These are phyloP conservation scores for Diorhabda elongata DNA, from an alignment of 1,140 invertebrate genomes.

Conservation along the genomic window DNA sequence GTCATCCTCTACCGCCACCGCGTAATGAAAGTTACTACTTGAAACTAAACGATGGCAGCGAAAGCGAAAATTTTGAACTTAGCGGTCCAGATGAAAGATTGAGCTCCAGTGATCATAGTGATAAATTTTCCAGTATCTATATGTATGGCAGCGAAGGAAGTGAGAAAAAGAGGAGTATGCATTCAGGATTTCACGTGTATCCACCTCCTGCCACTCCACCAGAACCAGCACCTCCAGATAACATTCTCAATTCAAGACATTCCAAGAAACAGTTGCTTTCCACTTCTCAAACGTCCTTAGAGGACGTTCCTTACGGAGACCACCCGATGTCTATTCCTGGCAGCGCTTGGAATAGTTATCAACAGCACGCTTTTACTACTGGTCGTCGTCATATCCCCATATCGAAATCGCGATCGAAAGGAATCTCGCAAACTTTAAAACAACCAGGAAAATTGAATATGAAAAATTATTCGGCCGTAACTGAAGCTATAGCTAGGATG, in stretches of 20 bases:
- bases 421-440: constrained; percentile 77
- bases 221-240: constrained; percentile 76
- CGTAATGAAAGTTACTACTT: constrained; percentile 69
- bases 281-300: constrained; percentile 59
- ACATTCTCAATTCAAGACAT: constrained; percentile 43
- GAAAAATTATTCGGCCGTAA: constrained; percentile 83
- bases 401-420: constrained; percentile 64
- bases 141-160: constrained; percentile 46
- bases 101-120: constrained; percentile 64
- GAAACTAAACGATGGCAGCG: constrained; percentile 62
- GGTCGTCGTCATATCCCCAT: constrained; percentile 64
- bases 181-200: constrained; percentile 72
- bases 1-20: constrained; percentile 56
- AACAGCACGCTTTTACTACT: constrained; percentile 78
- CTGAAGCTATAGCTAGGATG: constrained; percentile 78
- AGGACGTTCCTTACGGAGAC: constrained; percentile 56
- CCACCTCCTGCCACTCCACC: constrained; percentile 75
- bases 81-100: constrained; percentile 51
- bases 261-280: constrained; percentile 41
- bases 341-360: constrained; percentile 59
- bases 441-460: constrained; percentile 87
- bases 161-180: constrained; percentile 41
- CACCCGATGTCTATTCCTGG: constrained; percentile 47
- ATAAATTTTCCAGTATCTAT: constrained; percentile 54
- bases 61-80: constrained; percentile 79